Evolutionary conservation across 2,797 vertebrate genomes (phyloP).

Genomic region (Cossypha polioptera): DNA sequence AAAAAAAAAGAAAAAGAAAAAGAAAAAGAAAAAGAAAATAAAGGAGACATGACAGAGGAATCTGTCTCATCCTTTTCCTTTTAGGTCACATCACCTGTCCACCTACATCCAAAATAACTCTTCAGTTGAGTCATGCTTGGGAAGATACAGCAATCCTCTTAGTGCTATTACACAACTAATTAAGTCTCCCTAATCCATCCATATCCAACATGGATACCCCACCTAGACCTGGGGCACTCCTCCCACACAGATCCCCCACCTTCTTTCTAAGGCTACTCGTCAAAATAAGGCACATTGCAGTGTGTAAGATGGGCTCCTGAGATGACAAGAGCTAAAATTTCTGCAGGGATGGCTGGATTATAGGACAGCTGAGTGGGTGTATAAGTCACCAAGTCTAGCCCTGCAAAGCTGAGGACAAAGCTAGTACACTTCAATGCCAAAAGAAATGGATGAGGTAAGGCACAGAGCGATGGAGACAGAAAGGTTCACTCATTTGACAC

Average conservation of each 20-base stretch:
- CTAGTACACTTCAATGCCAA: not conserved
- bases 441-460: not conserved
- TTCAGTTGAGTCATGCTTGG: conserved; percentile 58
- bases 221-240: not conserved
- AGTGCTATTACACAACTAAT: conserved; percentile 45
- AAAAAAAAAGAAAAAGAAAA: not conserved
- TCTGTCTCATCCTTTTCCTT: not conserved
- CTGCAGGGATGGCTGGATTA: not conserved
- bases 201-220: not conserved
- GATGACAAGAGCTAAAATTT: not conserved
- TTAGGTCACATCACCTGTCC: conserved; percentile 55
- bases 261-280: not conserved
- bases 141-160: conserved; percentile 47
- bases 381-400: not conserved
- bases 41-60: not conserved
- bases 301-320: not conserved
- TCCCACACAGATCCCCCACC: not conserved
- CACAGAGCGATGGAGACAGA: not conserved
- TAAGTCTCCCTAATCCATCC: conserved; percentile 30
- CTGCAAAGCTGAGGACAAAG: not conserved
- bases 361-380: not conserved
- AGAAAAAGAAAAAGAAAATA: not conserved
- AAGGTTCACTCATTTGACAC: not conserved
- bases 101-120: conserved; percentile 49
- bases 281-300: conserved; percentile 4